Evolutionary conservation across 1,140 invertebrate genomes (phyloP).

Genomic region (Pseudobourletiella spinata): DNA sequence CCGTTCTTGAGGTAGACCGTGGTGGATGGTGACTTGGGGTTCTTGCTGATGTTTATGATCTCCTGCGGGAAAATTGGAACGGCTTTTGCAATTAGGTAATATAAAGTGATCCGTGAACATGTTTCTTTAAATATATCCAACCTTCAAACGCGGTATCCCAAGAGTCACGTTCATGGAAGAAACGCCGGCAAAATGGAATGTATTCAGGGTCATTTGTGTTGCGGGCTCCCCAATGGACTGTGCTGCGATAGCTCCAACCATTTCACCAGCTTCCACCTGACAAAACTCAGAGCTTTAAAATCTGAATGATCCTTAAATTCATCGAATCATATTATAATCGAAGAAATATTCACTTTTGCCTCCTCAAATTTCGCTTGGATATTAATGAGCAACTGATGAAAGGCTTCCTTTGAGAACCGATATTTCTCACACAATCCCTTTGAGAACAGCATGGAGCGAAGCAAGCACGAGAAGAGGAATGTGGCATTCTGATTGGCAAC

Average conservation of each 20-base stretch:
- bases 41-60: constrained; percentile 99
- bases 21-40: constrained; percentile 96
- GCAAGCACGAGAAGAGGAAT: neutral
- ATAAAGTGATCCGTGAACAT: no score
- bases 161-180: constrained; percentile 40
- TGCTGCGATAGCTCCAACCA: constrained; percentile 41
- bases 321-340: neutral
- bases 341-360: neutral
- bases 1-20: constrained; percentile 95
- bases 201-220: constrained; percentile 64
- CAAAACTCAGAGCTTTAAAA: neutral
- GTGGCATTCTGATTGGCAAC: neutral
- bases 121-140: no score
- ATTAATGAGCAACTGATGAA: neutral
- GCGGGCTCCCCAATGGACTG: constrained; percentile 60
- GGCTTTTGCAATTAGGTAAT: no score
- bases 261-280: constrained; percentile 11
- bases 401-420: neutral
- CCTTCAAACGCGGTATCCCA: constrained; percentile 17
- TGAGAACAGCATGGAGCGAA: neutral
- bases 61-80: constrained; percentile 61
- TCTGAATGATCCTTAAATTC: neutral
- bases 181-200: constrained; percentile 63
- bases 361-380: neutral
- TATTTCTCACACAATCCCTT: neutral